Conservation (phyloP, 1,140 invertebrate species). For the Lanistes nyassanus region DNA sequence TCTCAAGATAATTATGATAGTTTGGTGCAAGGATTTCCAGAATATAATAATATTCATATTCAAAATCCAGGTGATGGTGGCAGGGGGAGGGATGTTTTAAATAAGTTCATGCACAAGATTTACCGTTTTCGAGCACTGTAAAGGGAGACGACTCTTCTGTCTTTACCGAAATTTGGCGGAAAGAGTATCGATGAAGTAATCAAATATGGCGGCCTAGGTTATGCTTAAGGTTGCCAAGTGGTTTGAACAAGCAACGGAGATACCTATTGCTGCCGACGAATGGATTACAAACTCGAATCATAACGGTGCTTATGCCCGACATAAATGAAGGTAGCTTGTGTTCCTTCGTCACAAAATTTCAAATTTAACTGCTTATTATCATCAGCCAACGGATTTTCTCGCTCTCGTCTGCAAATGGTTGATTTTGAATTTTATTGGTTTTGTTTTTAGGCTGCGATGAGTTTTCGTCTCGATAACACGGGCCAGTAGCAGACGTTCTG, state of each 20-base stretch:
- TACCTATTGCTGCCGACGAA: no score
- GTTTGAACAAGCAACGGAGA: background rate
- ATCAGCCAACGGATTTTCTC: conserved; percentile 9
- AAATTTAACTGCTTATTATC: background rate
- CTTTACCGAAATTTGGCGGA: background rate
- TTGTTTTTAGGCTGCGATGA: background rate
- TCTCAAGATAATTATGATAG: no score
- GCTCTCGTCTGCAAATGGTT: conserved; percentile 28
- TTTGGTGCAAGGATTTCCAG: no score
- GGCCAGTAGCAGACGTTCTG: conserved; percentile 16
- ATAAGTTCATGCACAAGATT: no score
- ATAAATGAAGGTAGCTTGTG: no score
- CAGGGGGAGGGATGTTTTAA: no score
- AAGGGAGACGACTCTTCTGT: conserved; percentile 12
- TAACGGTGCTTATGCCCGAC: no score
- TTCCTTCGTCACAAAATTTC: no score
- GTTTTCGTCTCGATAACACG: conserved; percentile 18
- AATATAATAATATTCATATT: no score
- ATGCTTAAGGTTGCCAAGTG: conserved; percentile 23
- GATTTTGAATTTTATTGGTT: conserved; percentile 17
- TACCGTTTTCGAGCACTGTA: no score
- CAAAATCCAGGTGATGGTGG: no score
- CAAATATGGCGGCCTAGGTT: conserved; percentile 20
- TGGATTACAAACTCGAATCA: no score
- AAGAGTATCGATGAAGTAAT: conserved; percentile 20